These are phyloP conservation scores for Apodemus sylvaticus DNA, from an alignment of 2,113 vertebrate genomes.

Conservation along the genomic window DNA sequence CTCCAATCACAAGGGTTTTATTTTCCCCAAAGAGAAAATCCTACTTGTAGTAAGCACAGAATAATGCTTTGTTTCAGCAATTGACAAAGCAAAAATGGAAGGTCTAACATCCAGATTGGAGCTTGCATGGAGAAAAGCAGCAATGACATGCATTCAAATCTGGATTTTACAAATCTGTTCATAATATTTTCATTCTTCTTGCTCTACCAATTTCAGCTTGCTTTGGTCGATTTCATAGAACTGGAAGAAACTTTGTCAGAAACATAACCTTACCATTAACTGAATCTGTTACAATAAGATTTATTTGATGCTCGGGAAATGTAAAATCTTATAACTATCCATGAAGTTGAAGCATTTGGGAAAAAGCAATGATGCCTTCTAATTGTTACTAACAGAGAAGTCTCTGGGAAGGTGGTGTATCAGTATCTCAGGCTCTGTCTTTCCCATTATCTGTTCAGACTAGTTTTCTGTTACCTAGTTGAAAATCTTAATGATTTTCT, in stretches of 20 bases:
- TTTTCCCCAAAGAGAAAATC: not conserved
- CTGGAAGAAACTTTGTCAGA: too few species aligned
- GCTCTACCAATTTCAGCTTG: too few species aligned
- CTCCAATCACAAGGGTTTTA: not conserved
- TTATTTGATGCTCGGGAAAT: too few species aligned
- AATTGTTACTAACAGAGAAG: not conserved
- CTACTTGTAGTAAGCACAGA: too few species aligned
- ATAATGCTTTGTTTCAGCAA: not conserved
- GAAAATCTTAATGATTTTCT: not conserved
- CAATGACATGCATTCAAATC: not conserved
- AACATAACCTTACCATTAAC: too few species aligned
- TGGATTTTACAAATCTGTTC: too few species aligned
- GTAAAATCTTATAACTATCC: too few species aligned
- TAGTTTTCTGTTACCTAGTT: not conserved
- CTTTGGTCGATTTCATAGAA: too few species aligned
- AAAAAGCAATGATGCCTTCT: not conserved
- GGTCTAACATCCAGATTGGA: rapidly evolving
- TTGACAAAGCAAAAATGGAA: not conserved
- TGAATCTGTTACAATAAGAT: too few species aligned
- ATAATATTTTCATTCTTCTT: too few species aligned
- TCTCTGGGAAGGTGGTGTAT: too few species aligned
- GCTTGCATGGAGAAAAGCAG: rapidly evolving
- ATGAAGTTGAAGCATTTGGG: not conserved
- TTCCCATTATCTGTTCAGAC: not conserved
- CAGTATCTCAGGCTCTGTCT: too few species aligned